These are phyloP conservation scores for Rhadinocentrus ornatus DNA, from an alignment of 2,797 vertebrate genomes.

Conservation along the genomic window DNA sequence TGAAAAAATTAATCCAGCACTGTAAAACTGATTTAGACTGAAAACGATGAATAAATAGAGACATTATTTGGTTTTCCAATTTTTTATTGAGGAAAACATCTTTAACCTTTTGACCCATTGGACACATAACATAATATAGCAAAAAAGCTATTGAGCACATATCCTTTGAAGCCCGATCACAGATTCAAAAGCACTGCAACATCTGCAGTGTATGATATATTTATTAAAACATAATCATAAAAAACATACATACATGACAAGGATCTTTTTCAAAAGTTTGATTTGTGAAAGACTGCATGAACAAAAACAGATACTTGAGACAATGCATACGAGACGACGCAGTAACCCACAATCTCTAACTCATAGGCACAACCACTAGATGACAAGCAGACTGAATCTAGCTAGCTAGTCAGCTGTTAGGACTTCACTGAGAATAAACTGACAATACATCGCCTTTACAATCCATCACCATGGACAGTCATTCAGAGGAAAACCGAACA, in stretches of 20 bases:
- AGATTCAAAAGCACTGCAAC: conserved; percentile 79
- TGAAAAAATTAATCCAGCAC: not conserved
- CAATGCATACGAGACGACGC: conserved; percentile 65
- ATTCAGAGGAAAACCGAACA: conserved; percentile 43
- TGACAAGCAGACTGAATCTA: conserved; percentile 70
- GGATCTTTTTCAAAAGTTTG: conserved; percentile 64
- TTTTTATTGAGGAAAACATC: conserved; percentile 84
- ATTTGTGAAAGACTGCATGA: conserved; percentile 75
- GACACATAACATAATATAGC: conserved; percentile 76
- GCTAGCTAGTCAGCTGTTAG: conserved; percentile 59
- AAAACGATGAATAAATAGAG: conserved; percentile 38
- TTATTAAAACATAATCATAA: conserved; percentile 82
- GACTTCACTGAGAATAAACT: conserved; percentile 67
- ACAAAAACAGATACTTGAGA: conserved; percentile 60
- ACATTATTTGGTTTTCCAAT: conserved; percentile 55
- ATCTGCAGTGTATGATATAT: conserved; percentile 72
- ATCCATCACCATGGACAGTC: conserved; percentile 61
- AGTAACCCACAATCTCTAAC: conserved; percentile 71
- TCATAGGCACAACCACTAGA: conserved; percentile 72
- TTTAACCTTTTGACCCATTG: conserved; percentile 77
- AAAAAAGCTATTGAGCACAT: conserved; percentile 78
- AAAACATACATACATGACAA: conserved; percentile 77
- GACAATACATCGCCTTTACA: conserved; percentile 65
- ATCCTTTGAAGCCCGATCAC: conserved; percentile 81
- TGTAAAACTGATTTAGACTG: conserved; percentile 35